Evolutionary conservation across 2,113 vertebrate genomes (phyloP).

Genomic region (Motacilla alba): DNA sequence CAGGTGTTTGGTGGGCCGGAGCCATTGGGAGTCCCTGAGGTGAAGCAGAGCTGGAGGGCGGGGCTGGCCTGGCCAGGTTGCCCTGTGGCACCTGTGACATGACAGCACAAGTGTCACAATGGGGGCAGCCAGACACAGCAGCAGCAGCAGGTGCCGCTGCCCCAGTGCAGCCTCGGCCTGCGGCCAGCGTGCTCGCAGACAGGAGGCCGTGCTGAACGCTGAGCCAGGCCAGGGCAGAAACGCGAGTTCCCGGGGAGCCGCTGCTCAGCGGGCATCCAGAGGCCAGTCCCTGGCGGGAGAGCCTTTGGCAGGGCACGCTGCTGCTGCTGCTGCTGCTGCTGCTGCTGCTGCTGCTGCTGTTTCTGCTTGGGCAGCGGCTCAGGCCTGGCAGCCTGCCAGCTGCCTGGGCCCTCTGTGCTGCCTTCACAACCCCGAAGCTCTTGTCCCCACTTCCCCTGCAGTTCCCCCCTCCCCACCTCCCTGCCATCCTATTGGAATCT

Average conservation of each 20-base stretch:
- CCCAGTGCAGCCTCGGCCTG: too few relatives aligned
- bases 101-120: too few relatives aligned
- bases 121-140: not conserved
- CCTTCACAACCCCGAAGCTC: not conserved
- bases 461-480: too few relatives aligned
- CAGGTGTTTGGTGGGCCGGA: not conserved
- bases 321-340: too few relatives aligned
- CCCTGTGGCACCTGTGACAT: not conserved
- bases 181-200: too few relatives aligned
- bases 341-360: too few relatives aligned
- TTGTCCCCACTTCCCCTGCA: not conserved
- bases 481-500: not conserved
- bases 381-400: not conserved
- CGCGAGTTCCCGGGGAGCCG: too few relatives aligned
- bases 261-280: too few relatives aligned
- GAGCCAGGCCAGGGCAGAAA: too few relatives aligned
- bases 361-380: not conserved
- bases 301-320: not conserved
- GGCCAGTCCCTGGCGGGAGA: too few relatives aligned
- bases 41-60: fast-evolving
- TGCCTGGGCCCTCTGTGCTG: not conserved
- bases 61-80: not conserved
- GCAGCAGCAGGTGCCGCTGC: too few relatives aligned
- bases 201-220: too few relatives aligned
- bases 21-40: not conserved